Evolutionary conservation across 2,797 vertebrate species (phyloP), one percentile per base, ranked within the genome.

Genomic region (Picus viridis): DNA sequence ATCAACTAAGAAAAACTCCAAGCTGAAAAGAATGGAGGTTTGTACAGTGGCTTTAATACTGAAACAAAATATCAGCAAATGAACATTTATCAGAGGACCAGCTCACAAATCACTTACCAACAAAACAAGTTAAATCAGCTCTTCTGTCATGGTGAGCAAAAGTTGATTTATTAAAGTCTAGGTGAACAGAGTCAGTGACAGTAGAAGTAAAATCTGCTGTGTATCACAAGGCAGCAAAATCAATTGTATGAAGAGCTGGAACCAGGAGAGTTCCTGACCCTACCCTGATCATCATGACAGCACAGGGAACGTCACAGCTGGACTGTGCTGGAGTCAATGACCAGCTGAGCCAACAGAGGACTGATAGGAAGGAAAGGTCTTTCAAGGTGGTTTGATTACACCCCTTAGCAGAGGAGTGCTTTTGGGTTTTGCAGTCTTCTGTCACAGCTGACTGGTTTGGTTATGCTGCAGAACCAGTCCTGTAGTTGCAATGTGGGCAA

Each of bases 261-360:
- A 29, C 36, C 2, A 16, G 58, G 14, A 30, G 26, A 45, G 43
- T 24, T 85, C 34, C 56, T 85, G 75, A 83, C n/a, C 41, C 32
- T 91, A 5, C 29, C 24, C n/a, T 32, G 83, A 57, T 84, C 84
- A 83, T 41, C 24, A 9, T 16, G 65, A 93, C 71, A 47, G 62
- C 36, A 29, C 30, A 54, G 68, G 69, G 72, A 88, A 77, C 0
- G 2, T 74, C 80, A 88, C 47, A 85, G 61, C 74, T 88, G 80
- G 61, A 47, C 77, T 77, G 41, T 27, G 69, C 58, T 65, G 27
- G 68, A 68, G 74, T 39, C 76, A 81, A 20, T 34, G 85, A 45
- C 86, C 94, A 88, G 81, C 89, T 93, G 92, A 92, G 41, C 54
- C 91, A 92, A 86, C 77, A 82, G 16, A 93, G 71, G 12, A 22